Evolutionary conservation across 2,888 invertebrate species (phyloP), one percentile per base, ranked within the genome.

Genomic region (Agrypnus murinus): DNA sequence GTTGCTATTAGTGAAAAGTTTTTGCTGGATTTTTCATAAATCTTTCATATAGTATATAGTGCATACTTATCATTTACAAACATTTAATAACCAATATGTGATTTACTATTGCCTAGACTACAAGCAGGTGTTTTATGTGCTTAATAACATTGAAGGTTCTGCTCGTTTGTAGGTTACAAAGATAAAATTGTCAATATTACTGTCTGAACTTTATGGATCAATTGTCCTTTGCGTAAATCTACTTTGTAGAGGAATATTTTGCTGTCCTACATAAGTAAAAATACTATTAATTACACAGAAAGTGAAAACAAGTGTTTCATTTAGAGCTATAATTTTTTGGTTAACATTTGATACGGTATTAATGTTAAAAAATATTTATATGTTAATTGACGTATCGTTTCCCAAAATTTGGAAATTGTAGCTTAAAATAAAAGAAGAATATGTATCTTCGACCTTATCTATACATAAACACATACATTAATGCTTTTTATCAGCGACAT

Each of bases 211-310:
- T 32, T 46, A 66, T 50, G 62, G 64, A 71, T 62, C 58, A 60
- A 57, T 69, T 66, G 72, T 67, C 68, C 70, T 73, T 73, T 73
- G 40, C 74, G 71, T 58, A 65, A 74, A 66, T 65, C 6, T 9
- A 1, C 45, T 60, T 38, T 12, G 12, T 40, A 53, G 32, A 34
- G 45, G 34, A 40, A 40, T 36, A 62, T 55, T 63, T 66, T 60
- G 14, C 43, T 25, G 65, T 40, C 64, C 64, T 43, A 69, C 58
- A 40, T 58, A 25, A 25, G 25, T 25, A 5, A 25, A 25, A 25
- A 2, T 25, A 25, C 5, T 25, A 25, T 25, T 25, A n/a, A 25
- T 25, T 25, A 25, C 2, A 25, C 25, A 25, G 25, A 25, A 25
- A 25, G 25, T 25, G 25, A 25, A 25, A 25, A 25, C 25, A 25